Base-by-base conservation (phyloP, 2,797 vertebrate species). In the Leontopithecus rosalia region DNA sequence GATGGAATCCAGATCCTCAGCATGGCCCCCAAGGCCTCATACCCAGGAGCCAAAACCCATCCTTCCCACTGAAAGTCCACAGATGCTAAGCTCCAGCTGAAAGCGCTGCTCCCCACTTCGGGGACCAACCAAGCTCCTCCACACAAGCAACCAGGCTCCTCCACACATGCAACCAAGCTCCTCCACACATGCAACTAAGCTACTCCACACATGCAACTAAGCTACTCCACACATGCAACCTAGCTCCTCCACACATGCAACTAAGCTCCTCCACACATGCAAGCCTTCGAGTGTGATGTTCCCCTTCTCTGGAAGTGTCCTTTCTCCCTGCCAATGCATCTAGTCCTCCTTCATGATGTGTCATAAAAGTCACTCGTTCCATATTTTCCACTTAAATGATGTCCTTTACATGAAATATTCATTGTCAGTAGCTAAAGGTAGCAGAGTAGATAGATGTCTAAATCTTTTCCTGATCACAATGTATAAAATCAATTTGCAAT, bases 71-170 rank as follows among this genome's bases (percentile, higher is more conserved):
- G 14, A 9, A 75, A 26, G 33, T 55, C 26, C 50, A 7, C 73
- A 15, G 2, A 9, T 0, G 0, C 30, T 22, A 11, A 33, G 4
- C 46, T 12, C 5, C 8, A 15, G n/a, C 12, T 43, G 39, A 28
- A 43, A 92, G 50, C 48, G 33, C 70, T 28, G 12, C 36, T 79
- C 39, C 58, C 26, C 13, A 24, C 2, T 33, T 67, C 33, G 0
- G 10, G 10, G 75, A 17, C 26, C 28, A 79, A 50, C 20, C 61
- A 50, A 50, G 2, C 57, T 41, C 30, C 67, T 81, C 39, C 39
- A 17, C 11, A 24, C 1, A 7, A 1, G 9, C 43, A 9, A 61
- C 50, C 2, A 14, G 19, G 0, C 50, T 17, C 50, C 50, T 50
- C 4, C 15, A 50, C 1, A 50, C 48, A 50, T 17, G 15, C 15